A percentile compares a stretch with the other conserved stretches of the same genome.
These are phyloP conservation scores for Pseudochromis fuscus DNA, from an alignment of 2,797 vertebrate genomes.

Conservation along the genomic window DNA sequence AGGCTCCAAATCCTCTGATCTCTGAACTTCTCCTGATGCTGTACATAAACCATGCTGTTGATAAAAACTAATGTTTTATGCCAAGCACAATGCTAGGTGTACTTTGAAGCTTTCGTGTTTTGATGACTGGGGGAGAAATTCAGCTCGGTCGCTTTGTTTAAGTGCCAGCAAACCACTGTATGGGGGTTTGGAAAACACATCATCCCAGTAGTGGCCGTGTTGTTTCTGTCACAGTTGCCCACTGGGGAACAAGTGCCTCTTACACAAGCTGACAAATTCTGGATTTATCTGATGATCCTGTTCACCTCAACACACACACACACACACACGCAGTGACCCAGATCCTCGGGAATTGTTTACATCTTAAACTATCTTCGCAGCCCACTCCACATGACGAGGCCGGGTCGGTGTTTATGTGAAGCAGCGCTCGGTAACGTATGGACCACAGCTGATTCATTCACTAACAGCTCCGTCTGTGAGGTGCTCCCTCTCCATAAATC, in stretches of 20 bases:
- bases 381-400: constrained; percentile 47
- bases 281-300: constrained; percentile 66
- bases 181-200: constrained; percentile 59
- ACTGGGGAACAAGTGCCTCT: constrained; percentile 59
- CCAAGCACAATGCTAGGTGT: constrained; percentile 64
- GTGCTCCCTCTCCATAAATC: constrained; percentile 52
- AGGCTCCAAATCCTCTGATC: constrained; percentile 53
- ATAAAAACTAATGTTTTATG: constrained; percentile 31
- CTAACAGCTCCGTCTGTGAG: constrained; percentile 56
- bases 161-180: constrained; percentile 53
- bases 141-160: constrained; percentile 60
- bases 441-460: constrained; percentile 74
- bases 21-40: constrained; percentile 58
- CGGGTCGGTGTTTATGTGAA: constrained; percentile 71
- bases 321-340: constrained; percentile 63
- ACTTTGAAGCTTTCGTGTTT: constrained; percentile 60
- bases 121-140: constrained; percentile 41
- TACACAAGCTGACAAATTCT: constrained; percentile 33
- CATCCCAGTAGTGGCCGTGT: constrained; percentile 51
- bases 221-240: constrained; percentile 63
- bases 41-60: constrained; percentile 50
- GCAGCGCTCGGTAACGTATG: constrained; percentile 52
- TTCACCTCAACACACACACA: constrained; percentile 34
- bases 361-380: constrained; percentile 63
- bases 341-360: constrained; percentile 74